Percentiles rank a stretch among this genome's conserved stretches.
phyloP scores from a whole-genome alignment of 2,888 invertebrate species.

The Stenichneumon culpator region DNA sequence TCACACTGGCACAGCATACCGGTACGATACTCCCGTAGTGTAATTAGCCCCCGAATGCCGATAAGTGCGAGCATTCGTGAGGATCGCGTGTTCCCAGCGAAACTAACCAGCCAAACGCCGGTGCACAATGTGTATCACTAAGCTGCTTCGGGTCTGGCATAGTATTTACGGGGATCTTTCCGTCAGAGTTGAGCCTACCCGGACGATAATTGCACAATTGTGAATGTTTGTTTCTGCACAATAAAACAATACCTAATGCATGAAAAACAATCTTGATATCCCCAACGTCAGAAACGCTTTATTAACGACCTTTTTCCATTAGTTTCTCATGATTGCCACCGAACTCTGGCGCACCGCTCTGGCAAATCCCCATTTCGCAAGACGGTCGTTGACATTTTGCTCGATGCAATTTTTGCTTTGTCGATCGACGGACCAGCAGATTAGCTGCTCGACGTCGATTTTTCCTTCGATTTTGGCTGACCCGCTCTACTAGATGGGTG shows the following conservation, averaged over 20 bases:
- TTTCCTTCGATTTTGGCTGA: background rate
- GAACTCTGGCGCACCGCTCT: background rate
- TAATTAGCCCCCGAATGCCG: slow-evolving; percentile 61
- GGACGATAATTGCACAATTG: background rate
- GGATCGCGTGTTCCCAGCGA: slow-evolving; percentile 53
- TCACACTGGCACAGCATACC: slow-evolving; percentile 23
- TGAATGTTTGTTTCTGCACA: background rate
- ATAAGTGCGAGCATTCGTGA: slow-evolving; percentile 50
- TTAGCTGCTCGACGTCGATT: background rate
- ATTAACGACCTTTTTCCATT: too few species aligned
- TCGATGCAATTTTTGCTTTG: background rate
- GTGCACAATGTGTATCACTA: slow-evolving; percentile 34
- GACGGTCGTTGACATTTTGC: background rate
- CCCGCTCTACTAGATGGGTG: background rate
- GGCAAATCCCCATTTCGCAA: background rate
- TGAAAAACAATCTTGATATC: background rate
- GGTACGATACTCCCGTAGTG: slow-evolving; percentile 17
- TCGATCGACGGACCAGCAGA: background rate
- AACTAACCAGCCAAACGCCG: slow-evolving; percentile 30
- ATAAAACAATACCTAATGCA: background rate
- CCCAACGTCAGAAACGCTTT: background rate
- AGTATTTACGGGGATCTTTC: slow-evolving; percentile 8
- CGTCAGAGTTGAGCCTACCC: background rate
- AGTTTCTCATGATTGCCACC: background rate
- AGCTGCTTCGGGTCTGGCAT: background rate